Base-by-base conservation (phyloP, 2,797 vertebrate species). In the Perdix hodgsoniae region DNA sequence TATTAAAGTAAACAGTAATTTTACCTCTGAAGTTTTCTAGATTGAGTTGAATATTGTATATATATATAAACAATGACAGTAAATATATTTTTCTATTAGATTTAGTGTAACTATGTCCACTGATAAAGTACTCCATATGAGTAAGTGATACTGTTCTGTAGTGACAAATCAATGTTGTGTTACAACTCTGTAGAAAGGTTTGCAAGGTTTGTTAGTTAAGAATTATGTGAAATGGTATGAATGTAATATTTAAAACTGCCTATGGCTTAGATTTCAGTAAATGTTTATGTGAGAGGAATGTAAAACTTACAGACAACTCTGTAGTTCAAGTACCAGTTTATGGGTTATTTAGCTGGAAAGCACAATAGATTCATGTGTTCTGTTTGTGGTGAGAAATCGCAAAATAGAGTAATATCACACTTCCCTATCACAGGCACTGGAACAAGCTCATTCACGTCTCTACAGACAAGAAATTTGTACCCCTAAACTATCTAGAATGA, bases 291-390 rank as follows among this genome's bases (percentile, higher is more conserved):
- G 16, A 75, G 15, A 79, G 64, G 61, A 90, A 26, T 29, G 61
- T 64, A 39, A 80, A 88, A 72, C 27, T 59, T 83, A 44, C 10
- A 67, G 8, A 56, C 74, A 80, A 21, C 35, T 78, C 54, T 84
- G 26, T n/a, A 83, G 70, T 80, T 90, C 37, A 94, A 90, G 15
- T 79, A 54, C 1, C 10, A 88, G 35, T 86, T 90, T 70, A 67
- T 61, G 49, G 40, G 52, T 70, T 74, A 82, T 63, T 92, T 92
- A 91, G 77, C 75, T 84, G 44, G 61, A 91, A 83, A 92, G 15
- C 57, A 69, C 7, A n/a, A 82, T 17, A 71, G 63, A 90, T 74
- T 86, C 74, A 69, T 10, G 64, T 19, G 26, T 72, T 92, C 49
- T 60, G 21, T 63, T 94, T 81, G 33, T 33, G 79, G 45, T 64